Base-by-base conservation (phyloP, 2,888 invertebrate genomes). In the Thumatha senex region DNA sequence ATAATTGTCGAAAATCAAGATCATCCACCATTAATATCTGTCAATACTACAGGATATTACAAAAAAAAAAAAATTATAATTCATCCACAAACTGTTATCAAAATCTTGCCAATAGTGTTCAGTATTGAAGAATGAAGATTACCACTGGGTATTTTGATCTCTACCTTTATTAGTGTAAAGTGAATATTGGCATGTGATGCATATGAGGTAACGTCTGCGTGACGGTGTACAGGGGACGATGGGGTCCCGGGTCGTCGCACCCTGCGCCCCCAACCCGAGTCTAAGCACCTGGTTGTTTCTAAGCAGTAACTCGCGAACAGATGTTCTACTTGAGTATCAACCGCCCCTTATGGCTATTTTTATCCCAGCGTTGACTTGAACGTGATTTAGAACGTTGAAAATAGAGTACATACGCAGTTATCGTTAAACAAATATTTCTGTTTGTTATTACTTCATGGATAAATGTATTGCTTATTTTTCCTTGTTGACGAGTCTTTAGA, bases 181-280 rank as follows among this genome's bases (percentile, higher is more conserved):
- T 72, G 56, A 71, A 67, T 70, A 74, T 78, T 72, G 64, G 70
- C 63, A 60, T 71, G 72, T 72, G 63, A 68, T 70, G 61, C 62
- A 62, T 60, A 47, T 51, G 39, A 34, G 67, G 71, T 76, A 79
- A 75, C 72, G 74, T 75, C 72, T 72, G 78, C 80, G 76, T 82
- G 80, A 78, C 77, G 76, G 67, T 69, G 73, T 71, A 71, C 73
- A 75, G 77, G 78, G 78, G 73, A 76, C 74, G 74, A 74, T 81
- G 80, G 83, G 82, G 83, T 61, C 71, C 78, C 83, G 78, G 90
- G 90, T 89, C 89, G 86, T 79, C 84, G 89, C 86, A 84, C 87
- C 89, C 86, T 86, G 71, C 72, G 70, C 73, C 79, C 83, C 81
- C 18, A 24, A 24, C 82, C 78, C 74, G 73, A 76, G 77, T 75